These are phyloP conservation scores for Sitobion miscanthi DNA, from an alignment of 1,140 invertebrate species.

Conservation along the genomic window DNA sequence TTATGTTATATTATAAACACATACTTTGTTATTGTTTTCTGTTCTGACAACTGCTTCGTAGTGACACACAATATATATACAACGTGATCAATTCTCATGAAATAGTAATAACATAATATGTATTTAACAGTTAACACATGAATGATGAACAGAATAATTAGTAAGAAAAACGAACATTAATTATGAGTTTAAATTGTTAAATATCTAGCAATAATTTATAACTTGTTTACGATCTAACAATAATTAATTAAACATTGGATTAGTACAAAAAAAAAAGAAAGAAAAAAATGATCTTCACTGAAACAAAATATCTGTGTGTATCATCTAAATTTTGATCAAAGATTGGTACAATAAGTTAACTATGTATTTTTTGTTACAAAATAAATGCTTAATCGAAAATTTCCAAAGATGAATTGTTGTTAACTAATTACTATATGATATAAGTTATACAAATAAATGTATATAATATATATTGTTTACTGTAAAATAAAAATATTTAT, in stretches of 20 bases:
- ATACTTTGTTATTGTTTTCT: not conserved
- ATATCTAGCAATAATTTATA: not conserved
- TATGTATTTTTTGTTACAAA: not conserved
- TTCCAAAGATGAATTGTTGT: not conserved
- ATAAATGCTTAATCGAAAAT: not conserved
- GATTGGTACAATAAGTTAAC: not conserved
- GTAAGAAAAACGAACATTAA: not conserved
- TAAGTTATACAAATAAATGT: not conserved
- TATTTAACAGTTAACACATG: constrained; percentile 1
- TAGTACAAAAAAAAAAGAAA: not conserved
- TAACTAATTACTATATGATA: not conserved
- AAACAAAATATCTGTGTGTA: not conserved
- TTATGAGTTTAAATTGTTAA: not conserved
- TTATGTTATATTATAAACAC: not conserved
- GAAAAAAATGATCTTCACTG: not conserved
- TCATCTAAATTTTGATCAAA: not conserved
- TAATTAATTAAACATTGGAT: not conserved
- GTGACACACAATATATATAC: not conserved
- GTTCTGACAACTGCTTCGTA: not conserved
- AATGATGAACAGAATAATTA: not conserved
- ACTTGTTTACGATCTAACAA: not conserved
- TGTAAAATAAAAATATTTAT: not conserved
- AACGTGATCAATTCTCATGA: not conserved
- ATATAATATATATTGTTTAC: not conserved
- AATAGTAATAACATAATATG: not conserved